Base-by-base conservation (phyloP, 2,113 vertebrate species). In the Microtus richardsoni region DNA sequence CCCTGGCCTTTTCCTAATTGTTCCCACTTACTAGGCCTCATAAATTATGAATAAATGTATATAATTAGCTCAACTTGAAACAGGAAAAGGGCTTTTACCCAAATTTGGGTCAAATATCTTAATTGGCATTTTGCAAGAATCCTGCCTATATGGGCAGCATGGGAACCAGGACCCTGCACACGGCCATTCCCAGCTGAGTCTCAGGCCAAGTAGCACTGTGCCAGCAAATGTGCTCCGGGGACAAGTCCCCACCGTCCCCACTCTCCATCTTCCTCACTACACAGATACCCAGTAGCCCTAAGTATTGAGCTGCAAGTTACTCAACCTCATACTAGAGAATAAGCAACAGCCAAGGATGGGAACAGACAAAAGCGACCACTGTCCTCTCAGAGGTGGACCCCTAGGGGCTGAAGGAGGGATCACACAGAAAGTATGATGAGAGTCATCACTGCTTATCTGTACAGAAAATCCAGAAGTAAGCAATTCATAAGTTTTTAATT, bases 31-130 rank as follows among this genome's bases (percentile, higher is more conserved):
- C 92, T 66, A 96, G 96, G 71, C 92, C 93, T 97, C 94, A 97
- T 98, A 95, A 95, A 98, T 98, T 96, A 98, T 97, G 97, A 96
- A 97, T 95, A 97, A 91, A 96, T 96, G 96, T 97, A 60, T 97
- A 98, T 97, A 97, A 97, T 98, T 98, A 97, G 97, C 96, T 97
- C 97, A 89, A 96, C 88, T 97, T 95, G 95, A 97, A 94, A 97
- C 94, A 97, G 94, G 96, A 97, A 97, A 98, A 96, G 95, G 94
- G 94, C 91, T 97, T 96, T 98, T 96, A 97, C 92, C 89, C 70
- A 73, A 98, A 98, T 98, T 97, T 97, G 96, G 97, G 97, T 97
- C 97, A 97, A 97, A 98, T 93, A 93, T 96, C 94, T 97, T 98
- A 96, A 97, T 84, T 96, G 96, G 96, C 44, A 19, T 97, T 97